A percentile compares a stretch with the other conserved stretches of the same genome.
phyloP scores from a whole-genome alignment of 92 coral and sea anemone genomes.

The Actinernus sp. region DNA sequence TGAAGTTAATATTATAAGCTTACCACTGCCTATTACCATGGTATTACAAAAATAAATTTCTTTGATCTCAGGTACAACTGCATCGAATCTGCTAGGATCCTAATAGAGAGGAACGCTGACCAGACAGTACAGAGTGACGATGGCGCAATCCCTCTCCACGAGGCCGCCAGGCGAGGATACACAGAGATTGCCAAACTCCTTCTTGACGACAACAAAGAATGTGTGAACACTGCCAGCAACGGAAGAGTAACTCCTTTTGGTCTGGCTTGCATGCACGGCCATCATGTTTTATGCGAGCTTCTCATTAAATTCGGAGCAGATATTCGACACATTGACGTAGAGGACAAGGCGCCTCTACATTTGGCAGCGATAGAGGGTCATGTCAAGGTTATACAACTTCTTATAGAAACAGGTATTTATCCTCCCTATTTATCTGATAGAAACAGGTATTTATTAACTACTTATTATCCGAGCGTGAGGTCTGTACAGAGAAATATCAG shows the following conservation, averaged over 20 bases:
- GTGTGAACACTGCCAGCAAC: slow-evolving; percentile 30
- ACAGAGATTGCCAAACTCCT: slow-evolving; percentile 41
- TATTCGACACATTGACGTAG: slow-evolving; percentile 32
- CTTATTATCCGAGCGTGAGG: no score
- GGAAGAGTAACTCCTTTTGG: slow-evolving; percentile 48
- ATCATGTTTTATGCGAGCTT: slow-evolving; percentile 41
- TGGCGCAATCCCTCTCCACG: slow-evolving; percentile 44
- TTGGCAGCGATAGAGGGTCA: slow-evolving; percentile 54
- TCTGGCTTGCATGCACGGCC: slow-evolving; percentile 54
- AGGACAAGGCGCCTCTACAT: slow-evolving; percentile 63
- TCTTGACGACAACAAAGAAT: slow-evolving; percentile 10
- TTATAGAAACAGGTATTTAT: slow-evolving; percentile 64
- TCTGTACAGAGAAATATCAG: no score
- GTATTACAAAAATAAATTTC: no score
- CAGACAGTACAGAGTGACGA: slow-evolving; percentile 28
- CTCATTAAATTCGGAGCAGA: slow-evolving; percentile 53
- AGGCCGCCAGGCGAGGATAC: slow-evolving; percentile 57
- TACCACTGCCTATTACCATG: no score
- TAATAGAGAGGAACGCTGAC: slow-evolving; percentile 60
- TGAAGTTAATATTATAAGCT: no score
- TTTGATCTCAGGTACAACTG: slow-evolving; percentile 19
- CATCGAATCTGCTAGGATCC: slow-evolving; percentile 22
- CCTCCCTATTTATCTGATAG: no score
- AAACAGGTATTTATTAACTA: no score
- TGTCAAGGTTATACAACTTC: slow-evolving; percentile 30